phyloP scores from a whole-genome alignment of 2,888 invertebrate species.

The Microplitis deprimator region DNA sequence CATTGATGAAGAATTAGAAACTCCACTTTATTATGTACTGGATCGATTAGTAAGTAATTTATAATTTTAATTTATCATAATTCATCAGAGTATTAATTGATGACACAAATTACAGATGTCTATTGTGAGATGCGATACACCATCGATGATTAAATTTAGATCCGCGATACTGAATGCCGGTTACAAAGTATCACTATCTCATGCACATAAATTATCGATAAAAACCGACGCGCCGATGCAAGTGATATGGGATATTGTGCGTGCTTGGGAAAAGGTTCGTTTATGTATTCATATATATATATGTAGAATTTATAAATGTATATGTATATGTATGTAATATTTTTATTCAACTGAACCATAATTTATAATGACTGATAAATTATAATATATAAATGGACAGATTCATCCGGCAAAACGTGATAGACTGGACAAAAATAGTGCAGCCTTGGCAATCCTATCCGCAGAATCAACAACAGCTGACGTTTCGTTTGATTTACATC shows the following conservation, averaged over 20 bases:
- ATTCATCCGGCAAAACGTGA: conserved; percentile 78
- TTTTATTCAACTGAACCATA: background rate
- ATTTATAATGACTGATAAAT: background rate
- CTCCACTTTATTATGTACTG: conserved; percentile 89
- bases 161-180: conserved; percentile 93
- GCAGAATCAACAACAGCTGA: conserved; percentile 70
- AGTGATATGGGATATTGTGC: conserved; percentile 93
- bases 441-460: conserved; percentile 75
- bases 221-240: conserved; percentile 93
- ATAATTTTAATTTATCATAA: too few species aligned
- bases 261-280: conserved; percentile 80
- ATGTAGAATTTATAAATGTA: background rate
- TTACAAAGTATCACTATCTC: conserved; percentile 92
- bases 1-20: conserved; percentile 88
- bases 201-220: conserved; percentile 88
- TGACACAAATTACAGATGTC: conserved; percentile 57
- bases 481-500: conserved; percentile 75
- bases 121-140: conserved; percentile 61
- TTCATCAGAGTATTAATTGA: too few species aligned
- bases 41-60: conserved; percentile 74
- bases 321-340: background rate
- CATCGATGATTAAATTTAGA: conserved; percentile 73
- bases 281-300: background rate
- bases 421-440: conserved; percentile 73
- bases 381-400: conserved; percentile 35